phyloP scores from a whole-genome alignment of 2,113 vertebrate genomes.

The Camelus bactrianus region DNA sequence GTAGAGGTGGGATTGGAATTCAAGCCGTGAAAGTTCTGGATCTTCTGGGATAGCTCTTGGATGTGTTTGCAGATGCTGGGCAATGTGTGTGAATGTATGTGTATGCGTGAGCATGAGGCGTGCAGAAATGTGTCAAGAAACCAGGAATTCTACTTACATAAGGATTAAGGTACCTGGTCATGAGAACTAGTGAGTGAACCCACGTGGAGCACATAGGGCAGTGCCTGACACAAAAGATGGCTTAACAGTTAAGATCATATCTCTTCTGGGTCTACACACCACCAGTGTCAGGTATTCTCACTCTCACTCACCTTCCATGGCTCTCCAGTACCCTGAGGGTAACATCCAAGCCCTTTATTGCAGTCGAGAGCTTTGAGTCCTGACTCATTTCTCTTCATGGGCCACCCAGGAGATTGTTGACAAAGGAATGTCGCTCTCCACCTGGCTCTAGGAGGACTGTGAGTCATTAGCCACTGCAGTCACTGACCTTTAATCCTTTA shows the following conservation, averaged over 20 bases:
- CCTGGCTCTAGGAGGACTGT: neutral
- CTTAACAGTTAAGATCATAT: neutral
- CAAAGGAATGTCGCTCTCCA: neutral
- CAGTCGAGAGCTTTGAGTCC: neutral
- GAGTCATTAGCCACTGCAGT: neutral
- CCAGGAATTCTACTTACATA: neutral
- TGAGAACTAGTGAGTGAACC: neutral
- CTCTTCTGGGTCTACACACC: neutral
- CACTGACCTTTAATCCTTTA: neutral
- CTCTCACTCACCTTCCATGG: neutral
- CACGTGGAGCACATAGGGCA: accelerated
- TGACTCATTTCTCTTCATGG: neutral
- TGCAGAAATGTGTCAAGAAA: neutral
- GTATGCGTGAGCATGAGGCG: neutral
- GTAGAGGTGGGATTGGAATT: neutral
- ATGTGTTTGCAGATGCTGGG: neutral
- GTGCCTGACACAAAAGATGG: neutral
- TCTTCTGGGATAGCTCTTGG: no score
- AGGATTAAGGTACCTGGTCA: neutral
- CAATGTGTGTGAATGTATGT: neutral
- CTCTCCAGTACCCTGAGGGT: neutral
- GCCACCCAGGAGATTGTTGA: neutral
- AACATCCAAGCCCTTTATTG: neutral
- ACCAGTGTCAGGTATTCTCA: neutral
- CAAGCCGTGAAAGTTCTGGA: neutral